These are phyloP conservation scores for Manacus vitellinus DNA, from an alignment of 2,113 vertebrate genomes.

Conservation along the genomic window DNA sequence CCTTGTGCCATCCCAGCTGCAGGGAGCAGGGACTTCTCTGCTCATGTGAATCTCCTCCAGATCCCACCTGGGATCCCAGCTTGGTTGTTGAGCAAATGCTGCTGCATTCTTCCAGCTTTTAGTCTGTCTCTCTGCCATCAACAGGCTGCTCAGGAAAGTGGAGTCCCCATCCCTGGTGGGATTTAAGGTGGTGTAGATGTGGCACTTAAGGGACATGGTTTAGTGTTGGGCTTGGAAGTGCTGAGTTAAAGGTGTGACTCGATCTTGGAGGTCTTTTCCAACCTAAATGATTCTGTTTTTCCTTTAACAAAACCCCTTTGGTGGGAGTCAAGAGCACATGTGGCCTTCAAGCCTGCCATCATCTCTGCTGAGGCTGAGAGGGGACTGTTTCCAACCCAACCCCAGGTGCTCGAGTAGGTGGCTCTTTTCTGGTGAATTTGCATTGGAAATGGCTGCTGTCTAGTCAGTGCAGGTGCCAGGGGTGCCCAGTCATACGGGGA, in stretches of 20 bases:
- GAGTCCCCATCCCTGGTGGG: neutral
- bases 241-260: neutral
- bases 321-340: neutral
- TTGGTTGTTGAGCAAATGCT: neutral
- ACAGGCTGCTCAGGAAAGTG: neutral
- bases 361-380: neutral
- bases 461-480: neutral
- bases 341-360: neutral
- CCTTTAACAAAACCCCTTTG: neutral
- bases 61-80: neutral
- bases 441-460: neutral
- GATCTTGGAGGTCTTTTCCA: neutral
- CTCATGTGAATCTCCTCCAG: fast-evolving
- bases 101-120: fast-evolving
- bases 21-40: neutral
- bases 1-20: neutral
- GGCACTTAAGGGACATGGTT: neutral
- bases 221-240: neutral
- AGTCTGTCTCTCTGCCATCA: neutral
- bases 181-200: neutral
- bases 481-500: neutral
- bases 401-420: fast-evolving
- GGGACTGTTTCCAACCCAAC: neutral
- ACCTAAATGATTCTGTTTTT: neutral
- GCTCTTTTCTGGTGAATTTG: neutral